Evolutionary conservation across 2,888 invertebrate genomes (phyloP).

Genomic region (Cataglyphis rosenhaueri): DNA sequence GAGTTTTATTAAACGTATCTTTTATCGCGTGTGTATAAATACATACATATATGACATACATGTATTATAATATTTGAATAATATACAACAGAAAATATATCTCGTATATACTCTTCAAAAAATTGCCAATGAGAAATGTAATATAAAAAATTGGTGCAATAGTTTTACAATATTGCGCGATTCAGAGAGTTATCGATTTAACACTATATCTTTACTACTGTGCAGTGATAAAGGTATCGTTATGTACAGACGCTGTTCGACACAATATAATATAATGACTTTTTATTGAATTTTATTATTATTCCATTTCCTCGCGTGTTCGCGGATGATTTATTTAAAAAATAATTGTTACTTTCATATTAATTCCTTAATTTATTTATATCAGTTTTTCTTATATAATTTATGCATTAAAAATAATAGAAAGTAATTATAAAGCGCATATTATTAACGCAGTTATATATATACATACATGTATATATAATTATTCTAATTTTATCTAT

Average conservation of each 20-base stretch:
- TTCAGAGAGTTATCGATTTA: not conserved
- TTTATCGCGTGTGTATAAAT: not conserved
- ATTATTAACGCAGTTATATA: not conserved
- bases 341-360: not conserved
- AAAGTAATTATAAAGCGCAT: not conserved
- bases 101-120: not conserved
- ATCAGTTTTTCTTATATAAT: not conserved
- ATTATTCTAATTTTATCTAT: not conserved
- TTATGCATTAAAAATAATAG: not conserved
- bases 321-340: not conserved
- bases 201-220: constrained; percentile 7
- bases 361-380: not conserved
- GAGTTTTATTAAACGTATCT: constrained; percentile 14
- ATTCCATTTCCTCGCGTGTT: not conserved
- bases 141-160: not conserved
- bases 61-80: not conserved
- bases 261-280: too few species aligned
- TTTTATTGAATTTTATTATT: constrained; percentile 1
- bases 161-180: not conserved
- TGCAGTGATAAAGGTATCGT: not conserved
- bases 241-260: not conserved
- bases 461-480: too few species aligned
- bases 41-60: not conserved
- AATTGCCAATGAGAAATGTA: not conserved
- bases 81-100: not conserved